Evolutionary conservation across 2,113 vertebrate species (phyloP).

Genomic region (Prietella phreatophila): DNA sequence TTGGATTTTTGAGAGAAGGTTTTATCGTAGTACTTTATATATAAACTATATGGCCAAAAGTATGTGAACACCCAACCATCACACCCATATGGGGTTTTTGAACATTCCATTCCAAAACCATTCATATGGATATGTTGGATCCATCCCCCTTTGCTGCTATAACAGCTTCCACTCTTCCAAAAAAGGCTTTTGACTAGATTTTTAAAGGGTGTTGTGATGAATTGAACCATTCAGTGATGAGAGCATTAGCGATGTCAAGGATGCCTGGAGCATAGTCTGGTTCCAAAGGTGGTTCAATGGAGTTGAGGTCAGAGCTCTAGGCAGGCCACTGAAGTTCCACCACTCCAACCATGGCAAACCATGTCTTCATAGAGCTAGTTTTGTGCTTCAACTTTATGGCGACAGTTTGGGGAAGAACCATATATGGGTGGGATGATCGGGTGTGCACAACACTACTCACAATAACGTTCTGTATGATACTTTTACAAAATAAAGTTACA

Average conservation of each 20-base stretch:
- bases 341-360: neutral
- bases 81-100: no score
- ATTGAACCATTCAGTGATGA: neutral
- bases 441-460: neutral
- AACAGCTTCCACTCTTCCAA: neutral
- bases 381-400: neutral
- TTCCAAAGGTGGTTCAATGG: neutral
- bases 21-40: neutral
- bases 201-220: neutral
- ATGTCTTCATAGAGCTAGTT: neutral
- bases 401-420: neutral
- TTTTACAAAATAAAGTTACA: neutral
- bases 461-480: neutral
- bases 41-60: neutral
- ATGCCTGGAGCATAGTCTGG: neutral
- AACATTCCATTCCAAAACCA: neutral
- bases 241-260: neutral
- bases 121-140: neutral
- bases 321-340: neutral
- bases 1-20: neutral
- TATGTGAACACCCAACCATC: neutral
- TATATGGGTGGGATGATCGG: neutral
- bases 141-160: neutral
- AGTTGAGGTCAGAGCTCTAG: neutral
- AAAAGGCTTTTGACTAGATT: neutral